Base-by-base conservation (phyloP, 1,140 invertebrate genomes). In the Sipha flava region DNA sequence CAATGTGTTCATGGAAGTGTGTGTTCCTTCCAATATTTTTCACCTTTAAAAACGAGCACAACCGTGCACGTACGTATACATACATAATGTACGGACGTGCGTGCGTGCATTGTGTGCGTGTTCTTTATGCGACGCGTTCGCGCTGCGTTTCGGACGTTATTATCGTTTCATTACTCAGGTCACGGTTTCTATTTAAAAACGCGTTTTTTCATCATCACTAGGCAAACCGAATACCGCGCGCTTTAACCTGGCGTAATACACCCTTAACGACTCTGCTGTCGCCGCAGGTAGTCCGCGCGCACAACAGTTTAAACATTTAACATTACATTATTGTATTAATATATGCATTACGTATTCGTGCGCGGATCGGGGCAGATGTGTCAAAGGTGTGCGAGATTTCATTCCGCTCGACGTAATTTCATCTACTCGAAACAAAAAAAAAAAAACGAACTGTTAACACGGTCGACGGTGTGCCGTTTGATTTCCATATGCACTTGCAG, bases 1-100 rank as follows among this genome's bases (percentile, higher is more conserved):
- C 73, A 77, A 77, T 77, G 73, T 57, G 73, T 59, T 77, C 73
- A 59, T 18, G 52, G 73, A 43, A 77, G 47, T 37, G 52, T 57
- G 72, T 54, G 57, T 23, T 37, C 31, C 52, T 43, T 77, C 73
- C 23, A 59, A 59, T 40, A 59, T 59, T 43, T 37, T 59, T 77
- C 73, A 59, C 72, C 72, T 77, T 59, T 47, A 47, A 59, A 59
- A 66, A 57, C 52, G 16, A n/a, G 1, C 29, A 34, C 29, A 23
- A n/a, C n/a, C n/a, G n/a, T n/a, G n/a, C 3, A 14, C 9, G 2
- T 10, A 6, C 26, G 14, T 4, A 52, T 21, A 12, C 54, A 4
- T 23, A 26, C 23, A 26, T 59, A 59, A 16, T 18, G 18, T 9
- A 40, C 29, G 26, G 1, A 64, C 16, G 37, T 40, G 18, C 9